Percentiles rank a stretch among this genome's conserved stretches.
Evolutionary conservation across 2,113 vertebrate species (phyloP).

Genomic region (Lepus americanus): DNA sequence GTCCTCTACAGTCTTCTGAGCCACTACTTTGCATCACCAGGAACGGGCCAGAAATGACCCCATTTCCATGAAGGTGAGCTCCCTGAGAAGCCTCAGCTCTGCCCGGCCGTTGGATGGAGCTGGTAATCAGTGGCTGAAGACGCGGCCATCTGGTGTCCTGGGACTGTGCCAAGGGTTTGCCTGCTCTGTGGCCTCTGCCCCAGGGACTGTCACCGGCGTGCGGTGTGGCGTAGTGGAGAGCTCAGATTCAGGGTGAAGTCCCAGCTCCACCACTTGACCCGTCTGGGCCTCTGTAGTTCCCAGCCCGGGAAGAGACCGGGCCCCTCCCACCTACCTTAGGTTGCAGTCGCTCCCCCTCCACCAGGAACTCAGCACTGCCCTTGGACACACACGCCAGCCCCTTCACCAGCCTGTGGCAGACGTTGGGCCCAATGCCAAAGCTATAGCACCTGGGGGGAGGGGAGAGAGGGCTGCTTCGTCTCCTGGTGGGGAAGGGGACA

Average conservation of each 20-base stretch:
- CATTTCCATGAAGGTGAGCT: neutral
- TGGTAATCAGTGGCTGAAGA: neutral
- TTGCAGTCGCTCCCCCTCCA: slow-evolving; percentile 93
- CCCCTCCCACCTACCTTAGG: slow-evolving; percentile 91
- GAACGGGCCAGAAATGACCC: neutral
- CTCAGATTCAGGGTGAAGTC: slow-evolving; percentile 4
- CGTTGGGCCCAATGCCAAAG: slow-evolving; percentile 93
- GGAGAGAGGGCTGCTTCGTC: slow-evolving; percentile 7
- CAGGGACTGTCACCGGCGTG: neutral
- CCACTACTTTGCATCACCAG: neutral
- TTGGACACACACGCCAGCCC: slow-evolving; percentile 93
- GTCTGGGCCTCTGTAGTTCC: neutral
- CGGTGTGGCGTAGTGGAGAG: neutral
- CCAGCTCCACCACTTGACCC: neutral
- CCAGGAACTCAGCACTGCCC: slow-evolving; percentile 94
- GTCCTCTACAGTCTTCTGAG: neutral
- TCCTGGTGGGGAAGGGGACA: neutral
- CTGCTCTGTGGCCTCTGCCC: neutral
- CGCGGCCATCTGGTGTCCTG: neutral
- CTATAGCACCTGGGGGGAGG: slow-evolving; percentile 92
- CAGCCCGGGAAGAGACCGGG: neutral
- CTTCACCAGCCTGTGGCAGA: slow-evolving; percentile 92
- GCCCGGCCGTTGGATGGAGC: neutral
- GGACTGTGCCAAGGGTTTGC: neutral
- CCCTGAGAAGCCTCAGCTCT: neutral